These are phyloP conservation scores for Drosophila setifemur DNA, from an alignment of 1,140 invertebrate species.

Conservation along the genomic window DNA sequence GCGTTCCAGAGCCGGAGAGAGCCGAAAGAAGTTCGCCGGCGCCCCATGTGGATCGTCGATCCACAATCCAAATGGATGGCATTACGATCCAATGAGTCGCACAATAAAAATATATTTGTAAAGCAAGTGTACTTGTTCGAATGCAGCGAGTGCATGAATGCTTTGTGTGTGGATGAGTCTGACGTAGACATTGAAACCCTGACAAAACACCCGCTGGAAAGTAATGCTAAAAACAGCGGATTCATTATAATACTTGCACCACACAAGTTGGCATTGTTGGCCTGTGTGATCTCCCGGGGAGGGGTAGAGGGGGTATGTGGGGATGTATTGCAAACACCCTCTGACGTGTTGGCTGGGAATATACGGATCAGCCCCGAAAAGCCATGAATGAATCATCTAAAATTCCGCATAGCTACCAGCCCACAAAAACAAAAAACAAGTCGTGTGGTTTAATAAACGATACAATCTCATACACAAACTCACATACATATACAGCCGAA, in stretches of 20 bases:
- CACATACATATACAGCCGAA: conserved; percentile 18
- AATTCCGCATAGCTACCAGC: conserved; percentile 67
- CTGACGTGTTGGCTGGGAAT: conserved; percentile 47
- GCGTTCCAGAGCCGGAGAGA: conserved; percentile 46
- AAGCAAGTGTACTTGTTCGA: conserved; percentile 18
- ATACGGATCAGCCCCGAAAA: conserved; percentile 54
- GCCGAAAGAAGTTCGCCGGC: conserved; percentile 15
- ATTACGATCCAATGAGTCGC: conserved; percentile 27
- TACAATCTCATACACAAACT: conserved; percentile 52
- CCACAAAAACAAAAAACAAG: conserved; percentile 30
- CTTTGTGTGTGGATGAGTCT: conserved; percentile 34
- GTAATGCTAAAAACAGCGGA: conserved; percentile 40
- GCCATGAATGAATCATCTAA: conserved; percentile 60
- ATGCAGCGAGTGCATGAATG: conserved; percentile 7
- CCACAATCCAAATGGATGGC: conserved; percentile 3
- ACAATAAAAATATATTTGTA: conserved; percentile 16
- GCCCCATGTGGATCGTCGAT: conserved; percentile 29
- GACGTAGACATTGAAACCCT: conserved; percentile 28
- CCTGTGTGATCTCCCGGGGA: conserved; percentile 28
- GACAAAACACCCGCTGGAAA: conserved; percentile 32
- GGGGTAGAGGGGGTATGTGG: not conserved
- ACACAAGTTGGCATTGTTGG: conserved; percentile 44
- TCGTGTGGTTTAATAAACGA: conserved; percentile 67
- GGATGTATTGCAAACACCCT: conserved; percentile 9
- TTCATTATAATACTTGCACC: conserved; percentile 50